A percentile compares a stretch with the other conserved stretches of the same genome.
Evolutionary conservation across 2,113 vertebrate genomes (phyloP).

Genomic region (Aspidoscelis tigris): DNA sequence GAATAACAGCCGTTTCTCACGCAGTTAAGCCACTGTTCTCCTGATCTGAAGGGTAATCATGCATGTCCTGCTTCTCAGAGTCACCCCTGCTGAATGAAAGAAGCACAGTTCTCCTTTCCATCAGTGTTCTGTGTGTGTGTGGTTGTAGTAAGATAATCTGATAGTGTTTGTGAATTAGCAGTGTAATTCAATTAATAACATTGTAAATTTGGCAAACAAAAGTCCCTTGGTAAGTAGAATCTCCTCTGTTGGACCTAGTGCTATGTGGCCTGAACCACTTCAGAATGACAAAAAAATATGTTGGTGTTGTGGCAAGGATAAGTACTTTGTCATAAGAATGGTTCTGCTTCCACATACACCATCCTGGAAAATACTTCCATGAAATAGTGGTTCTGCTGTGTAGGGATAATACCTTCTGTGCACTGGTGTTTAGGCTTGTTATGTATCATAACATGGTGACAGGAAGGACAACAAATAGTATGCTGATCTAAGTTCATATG

Average conservation of each 20-base stretch:
- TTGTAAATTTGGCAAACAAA: rapidly evolving
- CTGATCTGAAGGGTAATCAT: slow-evolving; percentile 67
- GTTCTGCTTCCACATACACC: background rate
- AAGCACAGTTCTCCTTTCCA: slow-evolving; percentile 23
- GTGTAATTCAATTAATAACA: background rate
- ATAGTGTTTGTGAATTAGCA: background rate
- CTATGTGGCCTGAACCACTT: background rate
- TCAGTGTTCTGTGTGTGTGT: background rate
- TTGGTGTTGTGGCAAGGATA: background rate
- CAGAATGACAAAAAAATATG: background rate
- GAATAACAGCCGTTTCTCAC: slow-evolving; percentile 75
- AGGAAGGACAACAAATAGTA: background rate
- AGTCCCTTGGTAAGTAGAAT: background rate
- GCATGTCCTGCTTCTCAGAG: slow-evolving; percentile 62
- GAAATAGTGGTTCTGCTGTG: background rate
- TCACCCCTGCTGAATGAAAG: slow-evolving; percentile 48
- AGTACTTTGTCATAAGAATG: background rate
- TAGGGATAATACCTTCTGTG: background rate
- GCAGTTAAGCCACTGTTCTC: slow-evolving; percentile 66
- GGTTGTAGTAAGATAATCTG: background rate
- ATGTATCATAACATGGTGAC: background rate
- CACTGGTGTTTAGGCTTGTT: background rate
- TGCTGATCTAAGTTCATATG: background rate
- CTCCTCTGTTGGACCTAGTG: background rate
- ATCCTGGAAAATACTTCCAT: background rate